phyloP scores from a whole-genome alignment of 2,888 invertebrate genomes.

The Bombylius discolor region DNA sequence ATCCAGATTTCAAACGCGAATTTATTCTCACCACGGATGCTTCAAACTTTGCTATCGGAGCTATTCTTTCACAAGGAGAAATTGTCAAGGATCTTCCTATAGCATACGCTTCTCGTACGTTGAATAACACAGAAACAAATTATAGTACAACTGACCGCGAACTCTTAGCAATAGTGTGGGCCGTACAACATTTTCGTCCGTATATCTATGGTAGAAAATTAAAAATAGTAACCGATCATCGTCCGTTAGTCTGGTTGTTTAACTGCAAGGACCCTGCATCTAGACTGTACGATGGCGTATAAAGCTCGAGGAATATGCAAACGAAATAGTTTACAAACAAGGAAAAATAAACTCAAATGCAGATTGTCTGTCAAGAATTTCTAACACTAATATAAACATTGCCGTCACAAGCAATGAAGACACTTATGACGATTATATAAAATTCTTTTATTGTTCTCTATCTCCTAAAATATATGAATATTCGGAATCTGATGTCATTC shows the following conservation, averaged over 20 bases:
- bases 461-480: neutral
- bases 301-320: neutral
- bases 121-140: slow-evolving; percentile 12
- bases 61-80: neutral
- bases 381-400: too few species aligned
- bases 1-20: neutral
- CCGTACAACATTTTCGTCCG: neutral
- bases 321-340: neutral
- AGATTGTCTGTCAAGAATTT: slow-evolving; percentile 1
- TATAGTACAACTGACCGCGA: slow-evolving; percentile 19
- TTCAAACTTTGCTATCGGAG: neutral
- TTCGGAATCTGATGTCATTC: neutral
- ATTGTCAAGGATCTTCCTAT: neutral
- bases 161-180: neutral
- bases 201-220: neutral
- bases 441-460: neutral
- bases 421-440: neutral
- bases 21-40: slow-evolving; percentile 2
- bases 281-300: neutral
- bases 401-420: neutral
- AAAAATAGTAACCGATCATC: neutral
- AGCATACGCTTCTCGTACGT: too few species aligned
- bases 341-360: slow-evolving; percentile 1
- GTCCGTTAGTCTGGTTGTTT: neutral
- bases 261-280: neutral